phyloP scores from a whole-genome alignment of 1,140 invertebrate genomes.

The Zaprionus davidi region DNA sequence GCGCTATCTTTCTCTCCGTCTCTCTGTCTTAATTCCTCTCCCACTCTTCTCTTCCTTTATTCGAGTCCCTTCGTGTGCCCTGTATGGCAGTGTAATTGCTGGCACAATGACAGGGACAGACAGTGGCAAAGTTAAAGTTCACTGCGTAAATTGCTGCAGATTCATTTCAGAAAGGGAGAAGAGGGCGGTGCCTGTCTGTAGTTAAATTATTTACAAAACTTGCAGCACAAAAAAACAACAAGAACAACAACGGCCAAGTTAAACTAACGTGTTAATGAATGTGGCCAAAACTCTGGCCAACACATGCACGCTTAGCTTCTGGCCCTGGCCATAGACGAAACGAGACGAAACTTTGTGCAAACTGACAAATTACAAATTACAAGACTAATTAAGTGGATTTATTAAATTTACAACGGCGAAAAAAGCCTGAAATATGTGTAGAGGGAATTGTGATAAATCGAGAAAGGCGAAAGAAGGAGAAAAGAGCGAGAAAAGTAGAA shows the following conservation, averaged over 20 bases:
- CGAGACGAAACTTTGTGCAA: conserved; percentile 26
- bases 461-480: conserved; percentile 3
- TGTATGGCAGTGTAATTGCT: conserved; percentile 24
- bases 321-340: no score
- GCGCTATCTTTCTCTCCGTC: no score
- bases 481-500: not conserved
- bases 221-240: conserved; percentile 14
- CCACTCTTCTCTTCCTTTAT: no score
- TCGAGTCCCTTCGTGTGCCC: not conserved
- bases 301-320: conserved; percentile 22
- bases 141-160: conserved; percentile 52
- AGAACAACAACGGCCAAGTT: conserved; percentile 30
- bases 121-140: conserved; percentile 26
- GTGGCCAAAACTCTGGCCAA: conserved; percentile 35
- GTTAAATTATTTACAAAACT: conserved; percentile 47
- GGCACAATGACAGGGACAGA: conserved; percentile 7
- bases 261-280: conserved; percentile 61
- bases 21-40: no score
- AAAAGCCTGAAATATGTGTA: conserved; percentile 7
- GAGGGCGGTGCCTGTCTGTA: conserved; percentile 4
- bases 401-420: conserved; percentile 28
- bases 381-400: conserved; percentile 54
- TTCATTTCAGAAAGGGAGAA: conserved; percentile 19
- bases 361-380: conserved; percentile 55
- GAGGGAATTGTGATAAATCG: conserved; percentile 28